These are phyloP conservation scores for Yponomeuta evonymella DNA, from an alignment of 2,888 invertebrate species.

Conservation along the genomic window DNA sequence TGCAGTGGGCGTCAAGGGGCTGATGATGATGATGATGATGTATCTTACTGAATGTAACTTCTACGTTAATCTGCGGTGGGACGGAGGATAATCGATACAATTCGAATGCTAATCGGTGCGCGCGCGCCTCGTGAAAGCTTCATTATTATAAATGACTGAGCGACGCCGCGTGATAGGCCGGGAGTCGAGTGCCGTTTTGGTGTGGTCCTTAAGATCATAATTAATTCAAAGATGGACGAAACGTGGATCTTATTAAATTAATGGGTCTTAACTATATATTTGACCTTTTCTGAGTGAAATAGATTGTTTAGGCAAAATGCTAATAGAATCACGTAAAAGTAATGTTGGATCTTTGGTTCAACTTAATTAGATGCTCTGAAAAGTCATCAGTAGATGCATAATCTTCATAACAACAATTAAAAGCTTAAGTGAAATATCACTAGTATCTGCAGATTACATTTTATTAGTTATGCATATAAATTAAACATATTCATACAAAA, in stretches of 20 bases:
- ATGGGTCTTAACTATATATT: not conserved
- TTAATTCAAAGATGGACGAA: not conserved
- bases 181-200: not conserved
- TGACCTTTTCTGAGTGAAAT: not conserved
- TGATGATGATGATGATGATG: too few species aligned
- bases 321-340: not conserved
- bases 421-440: too few species aligned
- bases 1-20: too few species aligned
- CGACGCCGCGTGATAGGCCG: not conserved
- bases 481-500: too few species aligned
- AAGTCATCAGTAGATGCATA: too few species aligned
- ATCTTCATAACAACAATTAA: too few species aligned
- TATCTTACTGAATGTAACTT: not conserved
- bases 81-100: slow-evolving; percentile 12
- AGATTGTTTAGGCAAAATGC: not conserved
- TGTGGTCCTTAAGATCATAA: not conserved
- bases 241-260: not conserved
- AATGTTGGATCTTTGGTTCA: not conserved
- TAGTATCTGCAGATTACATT: too few species aligned
- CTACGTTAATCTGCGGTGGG: not conserved
- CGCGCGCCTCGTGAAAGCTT: slow-evolving; percentile 10
- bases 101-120: slow-evolving; percentile 13
- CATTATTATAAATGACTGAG: slow-evolving; percentile 13
- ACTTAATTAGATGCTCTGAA: too few species aligned
- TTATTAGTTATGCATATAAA: too few species aligned